Conservation (phyloP, 2,113 vertebrate genomes). For the Tragelaphus buxtoni region DNA sequence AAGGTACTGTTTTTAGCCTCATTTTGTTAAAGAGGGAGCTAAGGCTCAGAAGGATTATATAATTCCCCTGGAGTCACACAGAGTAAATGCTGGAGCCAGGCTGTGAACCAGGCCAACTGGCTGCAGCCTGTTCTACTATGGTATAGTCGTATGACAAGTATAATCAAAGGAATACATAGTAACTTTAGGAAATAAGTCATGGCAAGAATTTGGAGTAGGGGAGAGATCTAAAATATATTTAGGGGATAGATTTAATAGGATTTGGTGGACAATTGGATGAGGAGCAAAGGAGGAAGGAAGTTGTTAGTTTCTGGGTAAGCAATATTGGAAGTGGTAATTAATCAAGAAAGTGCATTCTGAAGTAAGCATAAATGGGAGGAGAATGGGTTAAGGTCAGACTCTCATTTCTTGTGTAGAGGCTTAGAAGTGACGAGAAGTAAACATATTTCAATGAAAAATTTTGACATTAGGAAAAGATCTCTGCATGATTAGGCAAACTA, state of each 20-base stretch:
- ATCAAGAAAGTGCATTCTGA: neutral
- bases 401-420: neutral
- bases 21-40: neutral
- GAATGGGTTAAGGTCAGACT: neutral
- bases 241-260: neutral
- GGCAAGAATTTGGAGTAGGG: neutral
- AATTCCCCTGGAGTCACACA: neutral
- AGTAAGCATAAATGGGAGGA: neutral
- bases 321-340: neutral
- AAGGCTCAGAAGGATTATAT: neutral
- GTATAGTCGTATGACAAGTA: neutral
- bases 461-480: neutral
- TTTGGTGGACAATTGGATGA: neutral
- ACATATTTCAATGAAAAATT: neutral
- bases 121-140: neutral
- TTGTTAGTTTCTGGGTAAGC: neutral
- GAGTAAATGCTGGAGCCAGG: neutral
- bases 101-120: slow-evolving; percentile 4
- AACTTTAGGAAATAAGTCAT: neutral
- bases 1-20: neutral
- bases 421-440: neutral
- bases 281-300: neutral
- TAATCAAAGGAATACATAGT: neutral
- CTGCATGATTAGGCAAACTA: neutral
- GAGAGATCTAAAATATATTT: neutral